phyloP scores from a whole-genome alignment of 1,140 invertebrate species.

The Philotrypesis tridentata region DNA sequence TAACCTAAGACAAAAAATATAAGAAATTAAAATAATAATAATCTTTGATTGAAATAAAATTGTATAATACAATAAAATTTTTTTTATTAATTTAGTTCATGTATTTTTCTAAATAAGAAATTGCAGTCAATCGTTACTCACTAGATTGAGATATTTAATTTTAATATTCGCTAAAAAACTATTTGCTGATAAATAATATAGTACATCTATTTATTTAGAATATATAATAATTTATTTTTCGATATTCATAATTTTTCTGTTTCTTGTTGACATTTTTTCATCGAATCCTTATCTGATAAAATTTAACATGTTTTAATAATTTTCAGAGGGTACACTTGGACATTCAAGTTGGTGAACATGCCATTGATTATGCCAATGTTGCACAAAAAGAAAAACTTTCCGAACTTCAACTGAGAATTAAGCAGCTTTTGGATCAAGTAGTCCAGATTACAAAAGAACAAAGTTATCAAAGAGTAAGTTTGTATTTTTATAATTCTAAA shows the following conservation, averaged over 20 bases:
- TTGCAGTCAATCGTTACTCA: too few species aligned
- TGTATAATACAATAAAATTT: too few species aligned
- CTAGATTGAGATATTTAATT: too few species aligned
- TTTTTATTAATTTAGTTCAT: too few species aligned
- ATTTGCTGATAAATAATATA: too few species aligned
- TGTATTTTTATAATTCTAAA: slow-evolving; percentile 19
- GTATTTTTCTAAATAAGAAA: too few species aligned
- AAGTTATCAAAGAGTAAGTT: slow-evolving; percentile 95
- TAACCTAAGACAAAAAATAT: not conserved
- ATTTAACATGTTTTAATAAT: not conserved
- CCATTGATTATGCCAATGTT: slow-evolving; percentile 97
- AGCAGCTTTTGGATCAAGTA: slow-evolving; percentile 97
- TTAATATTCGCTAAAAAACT: too few species aligned
- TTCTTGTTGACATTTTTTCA: too few species aligned
- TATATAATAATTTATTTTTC: too few species aligned
- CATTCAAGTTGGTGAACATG: slow-evolving; percentile 99
- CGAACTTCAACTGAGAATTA: slow-evolving; percentile 94
- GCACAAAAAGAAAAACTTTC: slow-evolving; percentile 98
- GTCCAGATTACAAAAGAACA: slow-evolving; percentile 99
- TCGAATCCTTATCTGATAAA: too few species aligned
- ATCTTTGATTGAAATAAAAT: not conserved
- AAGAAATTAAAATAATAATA: not conserved
- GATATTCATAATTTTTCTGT: too few species aligned
- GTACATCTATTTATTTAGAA: too few species aligned
- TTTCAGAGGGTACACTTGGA: slow-evolving; percentile 94